Base-by-base conservation (phyloP, 2,113 vertebrate genomes). In the Cottus gobio region DNA sequence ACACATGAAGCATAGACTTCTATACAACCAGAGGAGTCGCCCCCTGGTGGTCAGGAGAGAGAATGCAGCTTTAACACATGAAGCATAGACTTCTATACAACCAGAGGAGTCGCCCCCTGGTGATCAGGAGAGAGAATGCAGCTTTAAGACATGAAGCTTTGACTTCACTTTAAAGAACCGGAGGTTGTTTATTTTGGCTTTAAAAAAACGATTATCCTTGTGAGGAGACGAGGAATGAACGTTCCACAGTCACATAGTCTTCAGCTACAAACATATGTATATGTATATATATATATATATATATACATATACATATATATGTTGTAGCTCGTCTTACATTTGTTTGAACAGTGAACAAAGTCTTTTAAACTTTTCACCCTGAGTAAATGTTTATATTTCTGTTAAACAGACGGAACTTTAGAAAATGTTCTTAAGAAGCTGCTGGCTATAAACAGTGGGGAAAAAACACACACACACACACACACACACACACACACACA, bases 371-470 rank as follows among this genome's bases (percentile, higher is more conserved):
- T 39, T 15, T 50, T 30, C 36, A 11, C 9, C 22, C 24, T 50
- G 5, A 67, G 34, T 28, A 34, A 73, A 78, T 56, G 42, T 62
- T 75, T 65, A 60, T 74, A 54, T 37, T 65, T 48, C 31, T 34
- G 66, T 20, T 39, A 0, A 54, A 78, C 5, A n/a, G n/a, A 18
- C 8, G 15, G 22, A 62, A 71, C 64, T 39, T 69, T 15, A 68
- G 46, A 70, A 70, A 46, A 56, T 61, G 60, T 75, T 31, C 46
- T 64, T 6, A 6, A 6, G 36, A 57, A 69, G 20, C 11, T 50
- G 69, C 65, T 48, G 42, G 18, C 65, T 67, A 7, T 37, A 75
- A 75, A 75, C 1, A 66, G 30, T 7, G 12, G n/a, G 30, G 42
- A 42, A 58, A 26, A 67, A 36, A 48, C 39, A 61, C 26, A 60